Base-by-base conservation (phyloP, 2,888 invertebrate species). In the Caenorhabditis sp. region DNA sequence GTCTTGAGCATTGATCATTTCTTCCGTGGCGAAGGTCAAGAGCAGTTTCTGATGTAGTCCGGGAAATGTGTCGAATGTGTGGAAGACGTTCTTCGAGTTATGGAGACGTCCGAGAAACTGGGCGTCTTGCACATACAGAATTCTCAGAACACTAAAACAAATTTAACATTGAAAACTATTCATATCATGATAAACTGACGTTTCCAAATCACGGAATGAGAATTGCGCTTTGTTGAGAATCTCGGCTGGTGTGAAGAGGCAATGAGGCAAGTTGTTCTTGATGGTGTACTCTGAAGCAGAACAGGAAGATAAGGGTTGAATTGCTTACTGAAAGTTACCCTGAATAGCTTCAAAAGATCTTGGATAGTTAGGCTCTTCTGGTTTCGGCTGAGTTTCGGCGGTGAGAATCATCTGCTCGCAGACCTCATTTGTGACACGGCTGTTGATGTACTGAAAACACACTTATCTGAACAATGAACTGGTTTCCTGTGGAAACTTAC, bases 1-100 rank as follows among this genome's bases (percentile, higher is more conserved):
- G 56, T 87, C 80, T 3, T 28, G 22, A 8, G 38, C 54, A 22
- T 86, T 81, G 14, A 80, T 14, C 63, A 64, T 70, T n/a, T 64
- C 56, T 2, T 7, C 10, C 0, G 26, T 70, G 16, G 70, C 54
- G 10, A 44, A 70, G 14, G 47, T 10, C 6, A 70, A 2, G 7
- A 70, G 16, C 28, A 72, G 14, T 12, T 63, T 63, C 22, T 70
- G 79, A 7, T 70, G 70, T 63, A 70, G 38, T 35, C 47, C 35
- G 1, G 61, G 22, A 3, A 69, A 49, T 28, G 38, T 38, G 51
- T 61, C 24, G n/a, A 77, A 44, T 10, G 19, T 31, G 22, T 77
- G 76, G 26, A 77, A 69, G 1, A 69, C 47, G 35, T 49, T 77
- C 12, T 69, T 35, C 10, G 47, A 28, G 2, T 70, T 54, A 28